Base-by-base conservation (phyloP, 2,888 invertebrate genomes). In the Pimpla rufipes region DNA sequence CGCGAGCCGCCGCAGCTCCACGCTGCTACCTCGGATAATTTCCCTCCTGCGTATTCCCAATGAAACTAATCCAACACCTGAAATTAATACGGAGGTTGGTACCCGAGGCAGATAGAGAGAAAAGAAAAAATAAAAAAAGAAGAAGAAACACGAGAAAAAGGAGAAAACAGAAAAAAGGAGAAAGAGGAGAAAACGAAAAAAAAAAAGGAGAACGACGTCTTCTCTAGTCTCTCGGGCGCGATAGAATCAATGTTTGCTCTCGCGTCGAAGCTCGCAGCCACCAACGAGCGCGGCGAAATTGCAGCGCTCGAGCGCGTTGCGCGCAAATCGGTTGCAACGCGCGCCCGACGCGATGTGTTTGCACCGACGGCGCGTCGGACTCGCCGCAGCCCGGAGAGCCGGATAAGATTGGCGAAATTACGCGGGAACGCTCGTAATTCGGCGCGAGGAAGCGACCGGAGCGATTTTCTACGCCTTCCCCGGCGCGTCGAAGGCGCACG, bases 341-440 rank as follows among this genome's bases (percentile, higher is more conserved):
- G 64, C 10, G 37, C 45, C 29, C 37, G 75, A 18, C 71, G 29
- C 37, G 16, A 16, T 45, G 23, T 35, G 59, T 50, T 62, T 35
- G 47, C 37, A 66, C 47, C 59, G 37, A 62, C 74, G 62, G 62
- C 74, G 45, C 59, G 73, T 29, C 29, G 45, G 8, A 4, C 21
- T 18, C 2, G 8, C 7, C 0, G 13, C 3, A 40, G 21, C 6
- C 42, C 21, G 42, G 18, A 10, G 66, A 66, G 23, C 3, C n/a
- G 21, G 59, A 40, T 67, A 67, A 67, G 71, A 71, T 79, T 71
- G 79, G 70, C 45, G 79, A 76, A 83, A 83, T 79, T 71, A 83
- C 83, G 75, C 55, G 83, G 64, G 82, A 83, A 78, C 83, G 78
- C 78, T 70, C 75, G 79, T 79, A 79, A 83, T 83, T 83, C 83